A percentile compares a stretch with the other conserved stretches of the same genome.
Evolutionary conservation across 2,797 vertebrate species (phyloP).

Genomic region (Epinephelus awoara): DNA sequence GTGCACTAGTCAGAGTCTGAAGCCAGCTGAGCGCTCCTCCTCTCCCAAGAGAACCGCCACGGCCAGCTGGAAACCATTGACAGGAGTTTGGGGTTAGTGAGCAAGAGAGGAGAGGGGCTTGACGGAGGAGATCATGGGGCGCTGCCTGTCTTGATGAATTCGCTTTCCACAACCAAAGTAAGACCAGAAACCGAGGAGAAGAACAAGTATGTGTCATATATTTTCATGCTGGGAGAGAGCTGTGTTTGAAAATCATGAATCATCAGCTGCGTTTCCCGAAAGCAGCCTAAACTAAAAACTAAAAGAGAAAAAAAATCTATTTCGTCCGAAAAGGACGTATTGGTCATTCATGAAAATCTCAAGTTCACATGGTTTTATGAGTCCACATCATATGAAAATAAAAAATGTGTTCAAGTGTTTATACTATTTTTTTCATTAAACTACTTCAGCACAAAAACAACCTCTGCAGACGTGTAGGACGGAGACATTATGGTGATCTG

Average conservation of each 20-base stretch:
- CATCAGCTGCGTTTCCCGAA: slow-evolving; percentile 57
- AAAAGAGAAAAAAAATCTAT: slow-evolving; percentile 2
- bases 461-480: slow-evolving; percentile 54
- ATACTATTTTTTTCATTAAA: slow-evolving; percentile 5
- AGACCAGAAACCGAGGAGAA: slow-evolving; percentile 59
- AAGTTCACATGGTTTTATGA: slow-evolving; percentile 44
- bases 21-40: slow-evolving; percentile 71
- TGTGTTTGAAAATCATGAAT: slow-evolving; percentile 56
- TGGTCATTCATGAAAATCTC: slow-evolving; percentile 57
- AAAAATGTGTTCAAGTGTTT: slow-evolving; percentile 13
- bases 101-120: slow-evolving; percentile 64
- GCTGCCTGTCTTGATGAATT: slow-evolving; percentile 57
- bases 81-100: slow-evolving; percentile 72
- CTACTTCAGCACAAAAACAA: slow-evolving; percentile 40
- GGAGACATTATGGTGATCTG: slow-evolving; percentile 45
- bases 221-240: slow-evolving; percentile 42
- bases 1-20: slow-evolving; percentile 52
- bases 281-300: slow-evolving; percentile 26
- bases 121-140: slow-evolving; percentile 50
- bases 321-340: slow-evolving; percentile 32
- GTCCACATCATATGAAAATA: slow-evolving; percentile 11
- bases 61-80: slow-evolving; percentile 85
- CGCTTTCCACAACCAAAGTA: slow-evolving; percentile 54
- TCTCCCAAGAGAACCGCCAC: slow-evolving; percentile 73
- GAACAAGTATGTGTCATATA: slow-evolving; percentile 55